Conservation (phyloP, 2,113 vertebrate genomes). For the Clupea harengus region DNA sequence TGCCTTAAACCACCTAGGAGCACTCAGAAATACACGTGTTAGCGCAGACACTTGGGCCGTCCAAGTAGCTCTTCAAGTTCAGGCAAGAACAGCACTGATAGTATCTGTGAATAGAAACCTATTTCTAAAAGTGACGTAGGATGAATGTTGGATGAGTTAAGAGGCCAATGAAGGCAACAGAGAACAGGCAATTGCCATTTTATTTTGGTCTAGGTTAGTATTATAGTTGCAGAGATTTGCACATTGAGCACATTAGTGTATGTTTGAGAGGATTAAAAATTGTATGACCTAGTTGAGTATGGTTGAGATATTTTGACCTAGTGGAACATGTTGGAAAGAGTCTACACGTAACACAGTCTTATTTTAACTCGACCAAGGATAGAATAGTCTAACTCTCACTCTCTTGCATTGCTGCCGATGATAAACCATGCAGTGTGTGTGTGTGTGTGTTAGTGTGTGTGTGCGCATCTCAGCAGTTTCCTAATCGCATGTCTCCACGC, state of each 20-base stretch:
- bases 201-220: not conserved
- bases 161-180: not conserved
- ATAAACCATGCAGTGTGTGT: not conserved
- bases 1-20: not conserved
- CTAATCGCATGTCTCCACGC: slow-evolving; percentile 57
- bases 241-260: not conserved
- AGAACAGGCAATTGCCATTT: not conserved
- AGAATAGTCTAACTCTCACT: not conserved
- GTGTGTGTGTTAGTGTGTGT: slow-evolving; percentile 15
- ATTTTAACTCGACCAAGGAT: slow-evolving; percentile 11
- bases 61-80: slow-evolving; percentile 37
- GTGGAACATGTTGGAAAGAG: not conserved
- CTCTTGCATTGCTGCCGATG: not conserved
- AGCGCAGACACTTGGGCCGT: slow-evolving; percentile 43
- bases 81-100: slow-evolving; percentile 21
- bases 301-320: not conserved
- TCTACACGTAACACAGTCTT: not conserved
- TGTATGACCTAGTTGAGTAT: not conserved
- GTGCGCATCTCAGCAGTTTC: slow-evolving; percentile 46
- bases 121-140: not conserved
- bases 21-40: slow-evolving; percentile 12
- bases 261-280: not conserved
- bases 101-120: not conserved
- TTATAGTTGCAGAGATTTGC: not conserved
- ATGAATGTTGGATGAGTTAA: not conserved